Conservation (phyloP, 2,113 vertebrate species). For the Phrynosoma blainvillii region DNA sequence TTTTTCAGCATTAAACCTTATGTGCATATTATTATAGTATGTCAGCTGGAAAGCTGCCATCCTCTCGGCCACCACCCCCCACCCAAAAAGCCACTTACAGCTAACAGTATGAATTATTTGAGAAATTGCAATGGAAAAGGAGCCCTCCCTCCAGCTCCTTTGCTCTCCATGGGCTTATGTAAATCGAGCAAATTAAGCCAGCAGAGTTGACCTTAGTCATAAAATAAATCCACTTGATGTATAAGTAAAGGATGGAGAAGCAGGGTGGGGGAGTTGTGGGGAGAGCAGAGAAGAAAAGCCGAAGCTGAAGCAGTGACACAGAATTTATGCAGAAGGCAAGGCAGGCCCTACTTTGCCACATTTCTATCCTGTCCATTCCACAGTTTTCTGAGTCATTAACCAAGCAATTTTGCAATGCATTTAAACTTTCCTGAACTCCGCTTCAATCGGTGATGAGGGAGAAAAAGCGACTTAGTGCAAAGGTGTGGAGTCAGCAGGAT, state of each 20-base stretch:
- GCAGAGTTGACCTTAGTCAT: slow-evolving; percentile 48
- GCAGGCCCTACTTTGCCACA: not conserved
- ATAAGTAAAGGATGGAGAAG: not conserved
- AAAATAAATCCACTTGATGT: slow-evolving; percentile 59
- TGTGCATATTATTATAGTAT: slow-evolving; percentile 62
- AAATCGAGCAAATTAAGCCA: slow-evolving; percentile 51
- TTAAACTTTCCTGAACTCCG: slow-evolving; percentile 55
- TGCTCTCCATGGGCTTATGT: slow-evolving; percentile 44
- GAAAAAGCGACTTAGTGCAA: slow-evolving; percentile 33
- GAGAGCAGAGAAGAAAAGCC: too few species aligned
- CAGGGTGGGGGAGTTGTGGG: not conserved
- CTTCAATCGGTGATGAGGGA: slow-evolving; percentile 32
- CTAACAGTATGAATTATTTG: slow-evolving; percentile 61
- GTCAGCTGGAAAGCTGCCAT: slow-evolving; percentile 72
- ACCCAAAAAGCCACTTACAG: slow-evolving; percentile 63
- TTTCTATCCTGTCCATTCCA: slow-evolving; percentile 22
- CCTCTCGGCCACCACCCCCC: not conserved
- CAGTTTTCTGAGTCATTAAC: slow-evolving; percentile 56
- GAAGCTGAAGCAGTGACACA: not conserved
- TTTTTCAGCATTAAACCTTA: slow-evolving; percentile 69
- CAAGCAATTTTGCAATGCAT: slow-evolving; percentile 22
- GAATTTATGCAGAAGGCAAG: slow-evolving; percentile 13
- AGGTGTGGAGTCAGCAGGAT: slow-evolving; percentile 51
- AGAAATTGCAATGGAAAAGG: slow-evolving; percentile 51
- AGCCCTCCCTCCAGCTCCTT: slow-evolving; percentile 29